Base-by-base conservation (phyloP, 2,113 vertebrate genomes). In the Piaya cayana region DNA sequence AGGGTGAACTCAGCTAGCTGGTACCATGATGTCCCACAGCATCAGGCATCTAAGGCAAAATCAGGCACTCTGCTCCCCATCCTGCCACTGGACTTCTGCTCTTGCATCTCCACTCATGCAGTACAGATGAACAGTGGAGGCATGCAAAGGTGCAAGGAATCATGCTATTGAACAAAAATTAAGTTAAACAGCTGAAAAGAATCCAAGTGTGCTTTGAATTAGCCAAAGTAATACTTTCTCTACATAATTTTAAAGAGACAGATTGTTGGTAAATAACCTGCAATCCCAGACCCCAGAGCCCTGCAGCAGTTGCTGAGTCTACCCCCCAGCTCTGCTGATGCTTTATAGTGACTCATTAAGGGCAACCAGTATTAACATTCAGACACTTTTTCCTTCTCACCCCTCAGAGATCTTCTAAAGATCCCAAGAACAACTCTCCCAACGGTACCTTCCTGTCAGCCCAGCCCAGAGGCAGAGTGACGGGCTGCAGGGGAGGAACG, bases 41-140 rank as follows among this genome's bases (percentile, higher is more conserved):
- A 18, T 0, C 8, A 7, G 12, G 32, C 11, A 68, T 4, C 47
- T 13, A 69, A 39, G 11, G 34, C 16, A 78, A 84, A 91, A 55
- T 25, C 2, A 64, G 27, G 39, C 36, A 21, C 25, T 76, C 15
- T 22, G 10, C 43, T 85, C 25, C 26, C 18, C 14, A 30, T 2
- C 3, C 2, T 49, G n/a, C 55, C 0, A 3, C 30, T 27, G 37
- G 53, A 68, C 32, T n/a, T 58, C 42, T n/a, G 11, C 42, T 49
- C 68, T 64, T 2, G 16, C 49, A 11, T 4, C 3, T 25, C 34
- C 9, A 53, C 15, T n/a, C 25, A 30, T 3, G 15, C 5, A 10
- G 6, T 13, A 39, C 0, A 1, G 34, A 37, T 0, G 0, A 50
- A 53, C 0, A 4, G 64, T 0, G 6, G 21, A 74, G 37, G 65